Evolutionary conservation across 2,113 vertebrate genomes (phyloP).

Genomic region (Varanus komodoensis): DNA sequence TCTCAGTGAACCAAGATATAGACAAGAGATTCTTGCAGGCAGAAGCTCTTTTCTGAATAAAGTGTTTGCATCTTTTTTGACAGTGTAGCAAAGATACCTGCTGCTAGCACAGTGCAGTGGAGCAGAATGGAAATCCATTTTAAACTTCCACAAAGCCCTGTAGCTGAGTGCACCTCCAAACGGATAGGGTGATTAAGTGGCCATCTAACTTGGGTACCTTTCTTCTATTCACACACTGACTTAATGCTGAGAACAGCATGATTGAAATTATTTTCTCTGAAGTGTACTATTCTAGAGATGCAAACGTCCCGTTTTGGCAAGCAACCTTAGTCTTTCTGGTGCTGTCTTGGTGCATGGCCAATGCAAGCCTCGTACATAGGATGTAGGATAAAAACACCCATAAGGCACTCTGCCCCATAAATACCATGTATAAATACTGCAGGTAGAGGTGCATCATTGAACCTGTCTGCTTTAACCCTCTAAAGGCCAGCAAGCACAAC

Average conservation of each 20-base stretch:
- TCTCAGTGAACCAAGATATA: not conserved
- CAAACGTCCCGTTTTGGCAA: not conserved
- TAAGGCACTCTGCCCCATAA: not conserved
- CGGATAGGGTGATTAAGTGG: not conserved
- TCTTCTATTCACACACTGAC: too few relatives aligned
- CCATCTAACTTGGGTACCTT: not conserved
- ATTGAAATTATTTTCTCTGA: not conserved
- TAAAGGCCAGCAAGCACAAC: not conserved
- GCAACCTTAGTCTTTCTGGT: not conserved
- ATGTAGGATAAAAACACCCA: not conserved
- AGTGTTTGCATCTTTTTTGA: not conserved
- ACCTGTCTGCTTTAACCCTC: not conserved
- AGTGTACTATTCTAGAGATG: not conserved
- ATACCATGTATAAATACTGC: not conserved
- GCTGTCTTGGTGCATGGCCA: not conserved
- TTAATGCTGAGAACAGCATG: too few relatives aligned
- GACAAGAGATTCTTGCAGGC: not conserved
- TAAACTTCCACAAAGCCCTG: too few relatives aligned
- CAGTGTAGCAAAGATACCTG: not conserved
- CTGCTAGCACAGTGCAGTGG: not conserved
- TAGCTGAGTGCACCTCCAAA: not conserved
- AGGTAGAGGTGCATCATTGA: not conserved
- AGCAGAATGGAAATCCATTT: not conserved
- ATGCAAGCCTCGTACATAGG: not conserved
- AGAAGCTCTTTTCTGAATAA: not conserved